Conservation (phyloP, 2,113 vertebrate genomes). For the human (Homo sapiens) region DNA sequence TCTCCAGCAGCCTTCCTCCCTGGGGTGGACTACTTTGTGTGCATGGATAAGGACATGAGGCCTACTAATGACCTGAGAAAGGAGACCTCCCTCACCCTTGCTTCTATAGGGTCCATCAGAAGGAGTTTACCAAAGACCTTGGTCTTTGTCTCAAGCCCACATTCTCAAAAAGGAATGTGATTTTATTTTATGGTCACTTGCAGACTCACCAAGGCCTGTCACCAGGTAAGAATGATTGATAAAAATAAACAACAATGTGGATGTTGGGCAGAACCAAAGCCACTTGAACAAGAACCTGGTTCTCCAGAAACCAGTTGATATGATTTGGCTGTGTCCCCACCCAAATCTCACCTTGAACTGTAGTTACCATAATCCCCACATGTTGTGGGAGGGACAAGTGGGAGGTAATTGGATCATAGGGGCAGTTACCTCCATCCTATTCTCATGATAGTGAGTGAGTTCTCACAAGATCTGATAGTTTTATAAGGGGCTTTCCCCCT, state of each 20-base stretch:
- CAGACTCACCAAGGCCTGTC: not conserved
- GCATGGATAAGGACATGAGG: not conserved
- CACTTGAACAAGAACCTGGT: not conserved
- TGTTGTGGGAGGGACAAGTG: no score
- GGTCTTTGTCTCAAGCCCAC: not conserved
- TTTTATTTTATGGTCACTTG: not conserved
- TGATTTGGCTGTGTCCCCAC: no score
- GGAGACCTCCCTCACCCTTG: not conserved
- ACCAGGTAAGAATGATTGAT: not conserved
- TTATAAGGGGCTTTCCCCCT: no score
- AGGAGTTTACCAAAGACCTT: not conserved
- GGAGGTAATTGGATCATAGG: no score
- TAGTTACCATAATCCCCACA: no score
- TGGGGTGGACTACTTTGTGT: not conserved
- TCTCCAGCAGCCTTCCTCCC: not conserved
- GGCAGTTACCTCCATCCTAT: no score
- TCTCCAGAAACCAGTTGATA: not conserved
- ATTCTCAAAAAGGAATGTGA: not conserved
- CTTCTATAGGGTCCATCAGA: not conserved
- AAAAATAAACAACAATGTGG: not conserved
- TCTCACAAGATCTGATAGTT: no score
- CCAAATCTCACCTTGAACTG: no score
- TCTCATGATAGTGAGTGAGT: no score
- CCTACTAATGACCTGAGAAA: not conserved
- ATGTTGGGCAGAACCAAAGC: not conserved